Base-by-base conservation (phyloP, 2,797 vertebrate species). In the Sebastes hubbsi region DNA sequence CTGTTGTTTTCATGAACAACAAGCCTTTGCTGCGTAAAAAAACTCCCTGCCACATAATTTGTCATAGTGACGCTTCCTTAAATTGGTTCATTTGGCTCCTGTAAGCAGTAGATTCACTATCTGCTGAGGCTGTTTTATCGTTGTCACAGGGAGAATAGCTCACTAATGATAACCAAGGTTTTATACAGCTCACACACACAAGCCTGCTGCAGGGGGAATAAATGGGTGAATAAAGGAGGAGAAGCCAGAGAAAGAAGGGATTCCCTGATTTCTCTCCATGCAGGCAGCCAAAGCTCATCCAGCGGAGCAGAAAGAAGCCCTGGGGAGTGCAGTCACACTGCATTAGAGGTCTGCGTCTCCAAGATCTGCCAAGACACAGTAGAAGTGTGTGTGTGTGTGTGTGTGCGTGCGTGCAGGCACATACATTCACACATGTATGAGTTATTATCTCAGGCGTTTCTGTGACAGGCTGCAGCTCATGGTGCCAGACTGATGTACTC, bases 281-380 rank as follows among this genome's bases (percentile, higher is more conserved):
- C 81, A 84, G 75, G 81, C 78, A 83, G 85, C 77, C 36, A 71
- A 55, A 74, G 88, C 87, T 89, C 83, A 81, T 80, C 84, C 85
- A 90, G 81, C 32, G 36, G 84, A 91, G 90, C 87, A 88, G 87
- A 90, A 82, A 74, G 70, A 86, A 91, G 87, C 89, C 86, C 88
- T 14, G 77, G 87, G 91, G 87, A 87, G 82, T 32, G 80, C 82
- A 92, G 91, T 91, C 90, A 90, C 89, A 81, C 83, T 77, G 87
- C 76, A 85, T 92, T 92, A 93, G 78, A 86, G 80, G 76, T 75
- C 87, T 90, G 77, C 63, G 34, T 75, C 83, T 86, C 69, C 54
- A 34, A 60, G 78, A 87, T 86, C 81, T 76, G 71, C 66, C 25
- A 68, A 68, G 63, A 74, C 78, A 55, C 74, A 79, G 66, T 38